Base-by-base conservation (phyloP, 2,888 invertebrate species). In the Megalurothrips usitatus region DNA sequence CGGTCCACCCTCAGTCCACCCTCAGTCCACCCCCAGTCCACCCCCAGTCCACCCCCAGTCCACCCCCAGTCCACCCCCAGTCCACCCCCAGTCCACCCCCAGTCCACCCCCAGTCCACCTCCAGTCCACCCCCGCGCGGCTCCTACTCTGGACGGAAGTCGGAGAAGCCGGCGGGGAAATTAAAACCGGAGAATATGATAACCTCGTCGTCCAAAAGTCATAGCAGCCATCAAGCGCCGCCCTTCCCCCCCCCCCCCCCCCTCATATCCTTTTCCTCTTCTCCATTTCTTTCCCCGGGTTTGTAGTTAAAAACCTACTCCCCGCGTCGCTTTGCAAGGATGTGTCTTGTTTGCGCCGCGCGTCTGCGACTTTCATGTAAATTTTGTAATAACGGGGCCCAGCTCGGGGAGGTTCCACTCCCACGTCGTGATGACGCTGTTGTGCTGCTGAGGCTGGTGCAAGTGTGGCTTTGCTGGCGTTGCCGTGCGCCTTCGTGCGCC, bases 161-260 rank as follows among this genome's bases (percentile, higher is more conserved):
- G 23, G 23, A 14, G 19, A 6, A 75, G 23, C 68, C 26, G 12
- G 26, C 26, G 10, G 26, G 68, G 68, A 75, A 23, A 75, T 75
- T 75, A 23, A 75, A 75, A 75, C 68, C 68, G 26, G 68, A 26
- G 68, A 26, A 58, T 58, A 58, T 58, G 58, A 58, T 58, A 58
- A 58, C 14, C 58, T 58, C 19, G 58, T 17, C 58, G 58, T 43
- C 14, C 58, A 19, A 58, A 58, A 58, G 58, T 58, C 58, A 19
- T 58, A 17, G 58, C 58, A 43, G 34, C 34, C 34, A 43, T 43
- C 58, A 58, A 58, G 58, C 58, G 4, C 14, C 58, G 14, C 58
- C 4, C 19, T 17, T 17, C 58, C 52, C 52, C 6, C 52, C n/a
- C n/a, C 0, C 58, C 58, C 58, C 17, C 58, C 17, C 6, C 6